Evolutionary conservation across 2,797 vertebrate species (phyloP), one percentile per base, ranked within the genome.

Genomic region (Huso huso): DNA sequence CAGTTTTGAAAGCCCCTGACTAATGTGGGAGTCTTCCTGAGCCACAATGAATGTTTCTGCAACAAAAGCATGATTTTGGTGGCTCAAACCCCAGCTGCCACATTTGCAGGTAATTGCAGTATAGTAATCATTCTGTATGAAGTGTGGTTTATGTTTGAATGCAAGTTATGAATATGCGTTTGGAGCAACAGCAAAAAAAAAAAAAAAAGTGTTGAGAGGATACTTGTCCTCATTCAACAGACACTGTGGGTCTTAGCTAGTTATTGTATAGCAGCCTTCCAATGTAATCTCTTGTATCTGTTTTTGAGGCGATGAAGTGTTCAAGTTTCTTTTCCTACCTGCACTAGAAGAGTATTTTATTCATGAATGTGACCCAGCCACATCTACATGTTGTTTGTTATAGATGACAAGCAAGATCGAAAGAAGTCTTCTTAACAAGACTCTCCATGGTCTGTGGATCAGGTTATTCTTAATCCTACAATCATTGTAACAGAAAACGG

Each of bases 41-140:
- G 76, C 67, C 73, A 49, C 62, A 10, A 8, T 81, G 68, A 70
- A 70, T 81, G 77, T 72, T 68, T 73, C 0, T 0, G 69, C 64
- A 78, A 69, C 63, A 74, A 68, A 77, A 77, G 69, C 68, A 62
- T 70, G 61, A 76, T 81, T 83, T 73, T 50, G 66, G 73, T 70
- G 73, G 59, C 68, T 79, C 61, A 76, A 74, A 69, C 81, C 69
- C 68, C 72, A 67, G 11, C 71, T 76, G 70, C 72, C 51, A 7
- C 74, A 65, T 78, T 79, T 79, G 73, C 65, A 77, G 61, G 60
- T 76, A 78, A 74, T 81, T 81, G 66, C 69, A 76, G 23, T 23
- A 51, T 72, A 73, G 48, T 51, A 10, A 71, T n/a, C 68, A 51
- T 58, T 61, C 48, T 11, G 48, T 69, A 57, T 58, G 55, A 65